Conservation (phyloP, 2,888 invertebrate species). For the Megastigmus dorsalis region DNA sequence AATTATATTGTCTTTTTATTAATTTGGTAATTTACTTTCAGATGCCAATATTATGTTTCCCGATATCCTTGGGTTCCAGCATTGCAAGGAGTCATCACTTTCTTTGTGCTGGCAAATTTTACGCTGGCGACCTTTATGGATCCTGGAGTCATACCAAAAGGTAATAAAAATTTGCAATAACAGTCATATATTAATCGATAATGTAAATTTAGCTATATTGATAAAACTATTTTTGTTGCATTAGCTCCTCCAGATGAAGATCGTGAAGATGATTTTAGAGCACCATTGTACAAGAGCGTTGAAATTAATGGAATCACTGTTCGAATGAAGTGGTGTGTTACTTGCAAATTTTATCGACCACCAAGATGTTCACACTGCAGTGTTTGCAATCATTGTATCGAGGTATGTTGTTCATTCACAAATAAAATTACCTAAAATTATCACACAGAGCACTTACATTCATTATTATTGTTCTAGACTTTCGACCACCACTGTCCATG, state of each 20-base stretch:
- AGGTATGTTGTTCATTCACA: conserved; percentile 81
- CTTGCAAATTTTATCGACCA: conserved; percentile 99
- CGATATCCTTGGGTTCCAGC: conserved; percentile 93
- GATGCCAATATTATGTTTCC: conserved; percentile 90
- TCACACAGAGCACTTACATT: not conserved
- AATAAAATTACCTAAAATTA: not conserved
- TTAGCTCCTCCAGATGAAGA: conserved; percentile 97
- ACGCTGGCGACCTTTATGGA: conserved; percentile 99
- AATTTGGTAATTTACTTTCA: conserved; percentile 74
- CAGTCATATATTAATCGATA: not conserved
- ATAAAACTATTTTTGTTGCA: conserved; percentile 54
- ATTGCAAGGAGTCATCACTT: conserved; percentile 94
- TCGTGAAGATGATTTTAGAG: conserved; percentile 96
- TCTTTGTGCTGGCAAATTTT: conserved; percentile 99
- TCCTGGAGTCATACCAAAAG: conserved; percentile 98
- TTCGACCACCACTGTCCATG: conserved; percentile 99
- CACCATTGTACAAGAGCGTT: conserved; percentile 96
- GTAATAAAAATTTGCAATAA: conserved; percentile 75
- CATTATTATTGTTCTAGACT: conserved; percentile 82
- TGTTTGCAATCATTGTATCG: conserved; percentile 98
- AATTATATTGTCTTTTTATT: conserved; percentile 6
- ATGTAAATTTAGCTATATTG: not conserved
- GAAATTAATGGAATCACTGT: conserved; percentile 99
- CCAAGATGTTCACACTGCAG: conserved; percentile 99
- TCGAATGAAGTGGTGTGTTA: conserved; percentile 99